A percentile compares a stretch with the other conserved stretches of the same genome.
These are phyloP conservation scores for Panthera leo DNA, from an alignment of 2,113 vertebrate species.

Conservation along the genomic window DNA sequence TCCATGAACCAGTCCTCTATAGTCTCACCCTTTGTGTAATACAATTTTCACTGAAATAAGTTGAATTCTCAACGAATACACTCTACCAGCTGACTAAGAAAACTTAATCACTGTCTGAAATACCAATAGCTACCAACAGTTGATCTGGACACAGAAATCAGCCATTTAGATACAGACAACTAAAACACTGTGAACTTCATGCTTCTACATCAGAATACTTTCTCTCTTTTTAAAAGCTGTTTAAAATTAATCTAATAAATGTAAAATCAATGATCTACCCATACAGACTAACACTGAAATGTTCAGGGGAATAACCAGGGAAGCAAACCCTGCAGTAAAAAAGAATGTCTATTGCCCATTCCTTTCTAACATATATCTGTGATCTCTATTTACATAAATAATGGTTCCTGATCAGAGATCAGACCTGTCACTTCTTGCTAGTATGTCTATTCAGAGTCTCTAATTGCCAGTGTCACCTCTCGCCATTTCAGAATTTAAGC, in stretches of 20 bases:
- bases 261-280: neutral
- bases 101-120: neutral
- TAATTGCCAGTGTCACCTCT: neutral
- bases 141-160: neutral
- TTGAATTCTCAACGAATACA: neutral
- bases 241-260: neutral
- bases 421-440: neutral
- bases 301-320: neutral
- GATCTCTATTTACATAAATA: neutral
- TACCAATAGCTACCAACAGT: neutral
- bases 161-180: neutral
- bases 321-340: neutral
- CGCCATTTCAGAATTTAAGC: neutral
- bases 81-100: neutral
- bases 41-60: neutral
- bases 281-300: neutral
- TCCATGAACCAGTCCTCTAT: neutral
- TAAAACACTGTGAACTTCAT: neutral
- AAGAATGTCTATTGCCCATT: neutral
- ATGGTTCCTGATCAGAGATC: neutral
- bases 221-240: neutral
- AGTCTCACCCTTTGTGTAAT: neutral
- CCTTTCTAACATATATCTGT: neutral
- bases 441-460: neutral
- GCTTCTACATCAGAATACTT: neutral